Base-by-base conservation (phyloP, 92 coral and sea anemone genomes). In the Bergia puertoricense region DNA sequence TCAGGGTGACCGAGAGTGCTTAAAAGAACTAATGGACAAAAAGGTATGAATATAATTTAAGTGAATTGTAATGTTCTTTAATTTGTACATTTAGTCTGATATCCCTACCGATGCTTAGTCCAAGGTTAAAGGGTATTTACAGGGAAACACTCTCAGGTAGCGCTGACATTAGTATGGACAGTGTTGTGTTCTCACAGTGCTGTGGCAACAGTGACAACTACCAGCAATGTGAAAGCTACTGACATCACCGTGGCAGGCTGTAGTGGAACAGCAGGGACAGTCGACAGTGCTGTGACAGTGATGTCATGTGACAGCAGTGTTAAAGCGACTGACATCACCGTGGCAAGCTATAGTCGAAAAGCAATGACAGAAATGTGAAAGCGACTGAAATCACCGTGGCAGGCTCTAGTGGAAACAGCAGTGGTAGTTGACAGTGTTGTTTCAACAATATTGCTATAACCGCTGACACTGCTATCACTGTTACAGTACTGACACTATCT, bases 1-100 rank as follows among this genome's bases (percentile, higher is more conserved):
- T 36, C 82, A 94, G 98, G 92, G 93, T 66, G 98, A 94, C 56
- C 85, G 95, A 15, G 98, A 94, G 51, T 94, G 98, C 76, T 79
- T 94, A 36, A 94, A 93, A 82, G 98, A 94, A 88, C 88, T 94
- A 22, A 94, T 94, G 98, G 98, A 94, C 75, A 94, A 94, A 88
- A 95, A 94, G 95, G 98, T 94, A 79, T 76, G 50, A 38, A 59
- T 15, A 23, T 37, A 20, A 23, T 22, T 36, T 37, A 44, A 20
- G 10, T 40, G 22, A 9, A 20, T 20, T 16, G 84, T 16, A 7
- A 9, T 10, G 22, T 22, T 16, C 40, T 6, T 15, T 30, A 23
- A 39, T 10, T 40, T 2, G 8, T 6, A 65, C n/a, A 50, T 84
- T 36, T 14, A 30, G 42, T 84, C 73, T 68, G 10, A 84, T 22